phyloP scores from a whole-genome alignment of 2,888 invertebrate genomes.

The Copidosoma aretas region DNA sequence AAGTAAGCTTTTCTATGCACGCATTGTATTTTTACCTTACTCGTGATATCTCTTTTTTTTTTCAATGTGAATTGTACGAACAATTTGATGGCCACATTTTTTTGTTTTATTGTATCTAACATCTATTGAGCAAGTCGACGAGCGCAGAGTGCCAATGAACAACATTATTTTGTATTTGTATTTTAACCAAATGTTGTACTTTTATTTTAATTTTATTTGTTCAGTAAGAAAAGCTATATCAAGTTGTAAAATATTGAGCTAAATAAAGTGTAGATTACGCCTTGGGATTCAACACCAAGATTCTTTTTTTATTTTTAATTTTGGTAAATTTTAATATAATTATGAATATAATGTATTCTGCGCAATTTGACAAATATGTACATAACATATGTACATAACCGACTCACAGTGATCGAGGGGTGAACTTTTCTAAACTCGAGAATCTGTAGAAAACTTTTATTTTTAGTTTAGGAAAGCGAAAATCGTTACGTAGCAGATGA shows the following conservation, averaged over 20 bases:
- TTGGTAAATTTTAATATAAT: constrained; percentile 38
- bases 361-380: constrained; percentile 42
- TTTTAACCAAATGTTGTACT: constrained; percentile 42
- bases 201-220: constrained; percentile 40
- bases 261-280: constrained; percentile 32
- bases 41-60: constrained; percentile 36
- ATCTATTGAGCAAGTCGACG: constrained; percentile 31
- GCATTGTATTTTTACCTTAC: constrained; percentile 37
- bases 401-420: constrained; percentile 29
- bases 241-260: constrained; percentile 37
- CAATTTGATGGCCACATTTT: constrained; percentile 20
- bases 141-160: constrained; percentile 43
- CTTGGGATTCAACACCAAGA: constrained; percentile 26
- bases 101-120: constrained; percentile 30
- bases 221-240: constrained; percentile 31
- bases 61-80: constrained; percentile 33
- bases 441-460: constrained; percentile 29
- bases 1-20: constrained; percentile 14
- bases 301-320: constrained; percentile 38
- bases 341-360: constrained; percentile 32
- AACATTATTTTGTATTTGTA: constrained; percentile 41
- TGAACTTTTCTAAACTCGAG: constrained; percentile 34
- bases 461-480: constrained; percentile 39
- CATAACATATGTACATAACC: constrained; percentile 29
- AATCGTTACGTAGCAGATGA: constrained; percentile 31